Percentiles rank a stretch among this genome's conserved stretches.
Evolutionary conservation across 1,140 invertebrate species (phyloP).

Genomic region (Drosophila parvula): DNA sequence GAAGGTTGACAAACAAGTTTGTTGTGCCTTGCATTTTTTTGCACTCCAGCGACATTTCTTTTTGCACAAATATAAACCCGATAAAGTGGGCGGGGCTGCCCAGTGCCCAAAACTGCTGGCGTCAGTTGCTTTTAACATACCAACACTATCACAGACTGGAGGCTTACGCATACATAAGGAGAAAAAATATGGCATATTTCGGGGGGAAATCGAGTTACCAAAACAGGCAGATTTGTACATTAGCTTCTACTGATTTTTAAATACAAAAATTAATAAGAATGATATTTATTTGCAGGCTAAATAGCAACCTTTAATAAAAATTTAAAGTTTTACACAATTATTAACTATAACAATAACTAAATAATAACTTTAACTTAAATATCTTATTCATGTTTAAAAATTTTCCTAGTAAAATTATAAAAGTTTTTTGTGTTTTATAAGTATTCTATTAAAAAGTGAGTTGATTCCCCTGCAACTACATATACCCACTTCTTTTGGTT

Average conservation of each 20-base stretch:
- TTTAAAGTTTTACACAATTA: too few relatives aligned
- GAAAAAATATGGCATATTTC: neutral
- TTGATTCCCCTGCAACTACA: neutral
- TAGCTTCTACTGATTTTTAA: neutral
- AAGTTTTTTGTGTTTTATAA: neutral
- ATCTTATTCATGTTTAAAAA: neutral
- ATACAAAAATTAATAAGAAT: neutral
- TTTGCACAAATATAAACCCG: constrained; percentile 70
- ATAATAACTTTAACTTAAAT: too few relatives aligned
- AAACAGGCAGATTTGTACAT: neutral
- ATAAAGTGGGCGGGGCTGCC: constrained; percentile 58
- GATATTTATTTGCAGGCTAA: neutral
- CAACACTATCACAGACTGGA: constrained; percentile 13
- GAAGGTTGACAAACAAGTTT: constrained; percentile 75
- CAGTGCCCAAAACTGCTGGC: constrained; percentile 68
- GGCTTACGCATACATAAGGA: constrained; percentile 35
- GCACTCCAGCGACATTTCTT: constrained; percentile 74
- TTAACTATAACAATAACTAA: too few relatives aligned
- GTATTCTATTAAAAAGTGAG: neutral
- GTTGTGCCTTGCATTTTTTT: constrained; percentile 78
- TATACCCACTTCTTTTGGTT: too few relatives aligned
- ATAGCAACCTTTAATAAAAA: too few relatives aligned
- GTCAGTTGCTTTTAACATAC: constrained; percentile 77
- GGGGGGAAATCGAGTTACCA: neutral
- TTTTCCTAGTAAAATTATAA: neutral